Evolutionary conservation across 2,888 invertebrate genomes (phyloP).

Genomic region (Drosophila mimetica): DNA sequence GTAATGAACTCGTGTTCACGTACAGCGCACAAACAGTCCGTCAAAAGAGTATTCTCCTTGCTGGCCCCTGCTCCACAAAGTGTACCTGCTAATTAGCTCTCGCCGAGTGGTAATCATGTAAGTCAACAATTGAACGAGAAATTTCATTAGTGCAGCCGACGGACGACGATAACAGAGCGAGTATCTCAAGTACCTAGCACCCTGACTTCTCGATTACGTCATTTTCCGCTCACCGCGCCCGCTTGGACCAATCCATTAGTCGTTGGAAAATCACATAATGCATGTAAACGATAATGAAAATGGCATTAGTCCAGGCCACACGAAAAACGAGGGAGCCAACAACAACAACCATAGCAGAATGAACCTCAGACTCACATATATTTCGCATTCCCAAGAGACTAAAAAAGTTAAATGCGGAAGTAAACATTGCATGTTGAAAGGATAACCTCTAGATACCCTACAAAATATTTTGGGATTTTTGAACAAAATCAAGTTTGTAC

Average conservation of each 20-base stretch:
- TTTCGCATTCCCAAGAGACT: constrained; percentile 16
- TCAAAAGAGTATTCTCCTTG: constrained; percentile 8
- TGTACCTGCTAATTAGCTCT: constrained; percentile 30
- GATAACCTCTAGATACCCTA: neutral
- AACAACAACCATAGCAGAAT: constrained; percentile 9
- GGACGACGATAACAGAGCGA: constrained; percentile 22
- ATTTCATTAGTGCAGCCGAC: constrained; percentile 1
- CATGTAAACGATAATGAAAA: constrained; percentile 78
- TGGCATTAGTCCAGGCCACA: constrained; percentile 56
- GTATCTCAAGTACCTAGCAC: constrained; percentile 3
- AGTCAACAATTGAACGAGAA: constrained; percentile 52
- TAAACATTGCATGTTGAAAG: too few relatives aligned
- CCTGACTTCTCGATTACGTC: constrained; percentile 50
- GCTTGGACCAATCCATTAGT: constrained; percentile 72
- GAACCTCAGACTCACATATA: constrained; percentile 29
- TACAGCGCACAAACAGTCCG: neutral
- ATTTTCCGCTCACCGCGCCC: constrained; percentile 41
- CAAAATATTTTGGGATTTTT: too few relatives aligned
- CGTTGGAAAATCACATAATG: constrained; percentile 74
- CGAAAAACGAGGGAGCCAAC: constrained; percentile 26
- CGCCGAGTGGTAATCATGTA: constrained; percentile 52
- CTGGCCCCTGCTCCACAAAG: neutral
- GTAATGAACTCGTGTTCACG: neutral
- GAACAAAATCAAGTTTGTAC: too few relatives aligned
- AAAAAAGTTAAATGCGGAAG: neutral